Base-by-base conservation (phyloP, 2,888 invertebrate genomes). In the Oxyscelio sp. region DNA sequence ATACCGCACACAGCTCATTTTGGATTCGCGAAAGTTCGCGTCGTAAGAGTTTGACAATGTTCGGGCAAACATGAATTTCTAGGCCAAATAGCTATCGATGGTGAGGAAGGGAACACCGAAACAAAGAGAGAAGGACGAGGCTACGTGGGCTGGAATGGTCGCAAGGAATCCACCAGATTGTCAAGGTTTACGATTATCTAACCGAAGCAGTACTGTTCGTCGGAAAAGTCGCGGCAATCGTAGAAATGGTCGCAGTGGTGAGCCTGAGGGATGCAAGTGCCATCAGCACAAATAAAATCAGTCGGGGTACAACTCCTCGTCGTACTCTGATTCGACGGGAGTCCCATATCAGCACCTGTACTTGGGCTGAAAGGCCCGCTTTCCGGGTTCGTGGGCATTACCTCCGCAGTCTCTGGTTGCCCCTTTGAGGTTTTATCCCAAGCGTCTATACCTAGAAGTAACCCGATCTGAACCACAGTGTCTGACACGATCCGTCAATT, bases 191-290 rank as follows among this genome's bases (percentile, higher is more conserved):
- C 87, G 87, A 90, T 88, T 91, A 91, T 95, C 95, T 95, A 95
- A 95, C 95, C 95, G 95, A 96, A 95, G 96, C 98, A 98, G 95
- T 97, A 97, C 95, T 97, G 97, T 95, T 98, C 98, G 94, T 98
- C 98, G 92, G 97, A 97, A 96, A 97, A 97, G 96, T 98, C 97
- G 95, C 96, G 96, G 96, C 98, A 98, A 96, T 98, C 97, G 96
- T 97, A 97, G 95, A 96, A 96, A 95, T 97, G 97, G 96, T 98
- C 98, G 95, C 98, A 98, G 94, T 97, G 96, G 92, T 96, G 96
- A 88, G 95, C 95, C 94, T 96, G 95, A 88, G 96, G 96, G 94
- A 98, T 97, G 95, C 98, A 98, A 93, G 95, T 95, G 93, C 96
- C 96, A 95, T 97, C 96, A 89, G 94, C 93, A 93, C 95, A 95